These are phyloP conservation scores for Enteromius argenteus DNA, from an alignment of 2,797 vertebrate species.

Conservation along the genomic window DNA sequence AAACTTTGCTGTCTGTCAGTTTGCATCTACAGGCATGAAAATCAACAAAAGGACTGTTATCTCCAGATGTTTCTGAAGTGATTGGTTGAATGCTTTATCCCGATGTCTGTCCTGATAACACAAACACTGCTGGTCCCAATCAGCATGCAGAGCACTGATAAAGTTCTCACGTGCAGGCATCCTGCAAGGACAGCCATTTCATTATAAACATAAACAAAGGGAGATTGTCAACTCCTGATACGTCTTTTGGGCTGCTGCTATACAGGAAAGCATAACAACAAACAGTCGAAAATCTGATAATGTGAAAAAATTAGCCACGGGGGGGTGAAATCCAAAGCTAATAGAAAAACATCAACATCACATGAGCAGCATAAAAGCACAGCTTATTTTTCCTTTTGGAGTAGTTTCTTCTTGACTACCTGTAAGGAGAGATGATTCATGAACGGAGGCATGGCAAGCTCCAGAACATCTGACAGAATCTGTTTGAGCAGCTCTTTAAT, in stretches of 20 bases:
- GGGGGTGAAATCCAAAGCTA: neutral
- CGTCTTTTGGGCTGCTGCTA: neutral
- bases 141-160: slow-evolving; percentile 16
- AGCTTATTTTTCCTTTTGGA: neutral
- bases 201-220: slow-evolving; percentile 20
- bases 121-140: slow-evolving; percentile 1
- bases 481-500: slow-evolving; percentile 19
- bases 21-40: neutral
- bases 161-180: neutral
- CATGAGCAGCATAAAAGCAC: slow-evolving; percentile 8
- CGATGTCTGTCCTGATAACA: slow-evolving; percentile 53
- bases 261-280: slow-evolving; percentile 12
- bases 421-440: neutral
- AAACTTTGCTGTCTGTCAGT: neutral
- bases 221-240: neutral
- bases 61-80: slow-evolving; percentile 42
- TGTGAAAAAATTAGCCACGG: neutral
- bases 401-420: neutral
- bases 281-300: slow-evolving; percentile 2
- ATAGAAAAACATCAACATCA: slow-evolving; percentile 5
- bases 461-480: neutral
- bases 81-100: slow-evolving; percentile 46
- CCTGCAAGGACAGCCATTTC: slow-evolving; percentile 1
- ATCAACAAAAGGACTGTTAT: slow-evolving; percentile 25
- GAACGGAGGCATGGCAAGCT: neutral